These are phyloP conservation scores for Xiphophorus maculatus DNA, from an alignment of 2,113 vertebrate species.

Conservation along the genomic window DNA sequence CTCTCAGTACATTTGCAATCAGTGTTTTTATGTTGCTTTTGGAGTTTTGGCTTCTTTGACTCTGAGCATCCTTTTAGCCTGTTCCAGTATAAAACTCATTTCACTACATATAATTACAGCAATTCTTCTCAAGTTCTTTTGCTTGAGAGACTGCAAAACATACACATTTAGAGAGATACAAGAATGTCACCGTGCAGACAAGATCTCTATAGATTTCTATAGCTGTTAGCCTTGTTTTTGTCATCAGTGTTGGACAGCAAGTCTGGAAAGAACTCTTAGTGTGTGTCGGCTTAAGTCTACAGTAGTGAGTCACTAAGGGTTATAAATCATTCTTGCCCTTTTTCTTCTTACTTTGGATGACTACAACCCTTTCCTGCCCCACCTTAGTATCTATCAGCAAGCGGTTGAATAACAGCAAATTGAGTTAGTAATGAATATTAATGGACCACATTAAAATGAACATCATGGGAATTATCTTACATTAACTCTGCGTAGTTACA, in stretches of 20 bases:
- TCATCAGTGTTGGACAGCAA: slow-evolving; percentile 6
- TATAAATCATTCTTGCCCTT: slow-evolving; percentile 3
- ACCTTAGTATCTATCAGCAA: background rate
- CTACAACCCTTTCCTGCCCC: slow-evolving; percentile 1
- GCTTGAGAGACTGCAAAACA: no score
- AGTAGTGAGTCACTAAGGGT: slow-evolving; percentile 8
- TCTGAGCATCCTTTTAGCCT: no score
- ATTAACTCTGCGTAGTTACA: slow-evolving; percentile 31
- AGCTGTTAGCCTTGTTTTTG: slow-evolving; percentile 2
- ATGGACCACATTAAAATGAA: background rate
- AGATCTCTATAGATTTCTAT: background rate
- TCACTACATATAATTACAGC: no score
- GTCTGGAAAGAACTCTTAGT: slow-evolving; percentile 16
- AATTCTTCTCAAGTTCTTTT: no score
- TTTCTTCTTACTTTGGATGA: background rate
- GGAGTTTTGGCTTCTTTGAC: no score
- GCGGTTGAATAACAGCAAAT: background rate
- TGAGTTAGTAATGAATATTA: background rate
- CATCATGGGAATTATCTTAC: slow-evolving; percentile 25
- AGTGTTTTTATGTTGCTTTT: no score
- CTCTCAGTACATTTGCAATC: no score
- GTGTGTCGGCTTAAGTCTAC: slow-evolving; percentile 13
- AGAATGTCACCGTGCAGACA: no score
- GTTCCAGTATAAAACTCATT: no score
- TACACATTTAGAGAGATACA: no score